Conservation (phyloP, 2,888 invertebrate genomes). For the Monoplex corrugatus region DNA sequence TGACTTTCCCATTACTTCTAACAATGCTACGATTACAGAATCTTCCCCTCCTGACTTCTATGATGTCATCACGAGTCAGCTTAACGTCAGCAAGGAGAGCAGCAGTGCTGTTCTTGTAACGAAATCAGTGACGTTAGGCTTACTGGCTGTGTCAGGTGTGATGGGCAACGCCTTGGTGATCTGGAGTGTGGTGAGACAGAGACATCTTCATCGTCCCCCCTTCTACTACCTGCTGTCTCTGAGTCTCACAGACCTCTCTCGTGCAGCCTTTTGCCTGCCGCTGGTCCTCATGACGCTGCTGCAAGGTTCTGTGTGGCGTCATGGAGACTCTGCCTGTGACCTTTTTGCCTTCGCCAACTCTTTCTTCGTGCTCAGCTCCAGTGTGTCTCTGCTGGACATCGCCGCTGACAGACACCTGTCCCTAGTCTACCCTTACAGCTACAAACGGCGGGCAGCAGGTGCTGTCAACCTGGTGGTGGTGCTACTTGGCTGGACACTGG, state of each 20-base stretch:
- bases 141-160: slow-evolving; percentile 56
- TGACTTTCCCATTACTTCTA: neutral
- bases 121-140: slow-evolving; percentile 55
- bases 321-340: slow-evolving; percentile 72
- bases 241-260: slow-evolving; percentile 73
- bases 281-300: slow-evolving; percentile 75
- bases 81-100: slow-evolving; percentile 1
- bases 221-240: slow-evolving; percentile 77
- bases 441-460: slow-evolving; percentile 68
- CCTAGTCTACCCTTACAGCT: slow-evolving; percentile 68
- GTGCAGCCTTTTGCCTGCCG: slow-evolving; percentile 76
- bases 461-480: slow-evolving; percentile 67
- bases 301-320: slow-evolving; percentile 72
- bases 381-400: slow-evolving; percentile 71
- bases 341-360: slow-evolving; percentile 76
- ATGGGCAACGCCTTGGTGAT: slow-evolving; percentile 59
- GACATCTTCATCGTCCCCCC: slow-evolving; percentile 73
- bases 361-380: slow-evolving; percentile 75
- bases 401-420: slow-evolving; percentile 76
- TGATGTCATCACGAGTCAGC: neutral
- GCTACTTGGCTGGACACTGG: slow-evolving; percentile 72
- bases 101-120: slow-evolving; percentile 42
- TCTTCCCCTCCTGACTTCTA: neutral
- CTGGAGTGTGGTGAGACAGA: slow-evolving; percentile 58
- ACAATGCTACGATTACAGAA: neutral